A percentile compares a stretch with the other conserved stretches of the same genome.
Conservation (phyloP, 2,888 invertebrate species). For the Rhamnusium bicolor region DNA sequence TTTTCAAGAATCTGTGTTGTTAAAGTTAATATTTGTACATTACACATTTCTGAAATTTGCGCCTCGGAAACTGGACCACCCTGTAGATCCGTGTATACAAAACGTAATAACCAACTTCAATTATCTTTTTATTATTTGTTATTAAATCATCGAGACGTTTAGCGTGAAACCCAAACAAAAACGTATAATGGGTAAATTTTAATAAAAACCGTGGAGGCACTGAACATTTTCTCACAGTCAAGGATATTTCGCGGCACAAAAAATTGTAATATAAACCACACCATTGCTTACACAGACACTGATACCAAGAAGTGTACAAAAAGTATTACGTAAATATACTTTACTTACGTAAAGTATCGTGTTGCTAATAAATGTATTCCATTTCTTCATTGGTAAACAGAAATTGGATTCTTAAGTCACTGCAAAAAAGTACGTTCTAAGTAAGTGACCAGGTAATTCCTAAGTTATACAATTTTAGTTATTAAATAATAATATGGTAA, state of each 20-base stretch:
- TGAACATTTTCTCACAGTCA: neutral
- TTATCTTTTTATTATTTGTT: neutral
- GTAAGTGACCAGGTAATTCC: neutral
- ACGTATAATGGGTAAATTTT: neutral
- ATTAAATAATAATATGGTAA: no score
- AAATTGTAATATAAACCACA: neutral
- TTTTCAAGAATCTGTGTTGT: no score
- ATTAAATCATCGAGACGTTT: neutral
- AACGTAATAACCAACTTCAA: neutral
- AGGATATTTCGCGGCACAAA: neutral
- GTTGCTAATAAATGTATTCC: neutral
- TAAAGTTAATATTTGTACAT: no score
- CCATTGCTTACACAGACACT: neutral
- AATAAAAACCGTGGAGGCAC: neutral
- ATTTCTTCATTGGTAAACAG: neutral
- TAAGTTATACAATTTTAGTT: neutral
- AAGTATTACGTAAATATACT: neutral
- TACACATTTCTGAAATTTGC: no score
- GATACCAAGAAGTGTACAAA: neutral
- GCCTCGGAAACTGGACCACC: neutral
- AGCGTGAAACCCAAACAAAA: constrained; percentile 12
- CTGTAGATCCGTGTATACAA: neutral
- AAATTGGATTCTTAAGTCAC: neutral
- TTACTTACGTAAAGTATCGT: neutral
- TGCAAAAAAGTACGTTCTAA: neutral